Conservation (phyloP, 53 echinoderm and acorn worm genomes). For the Paracentrotus lividus region DNA sequence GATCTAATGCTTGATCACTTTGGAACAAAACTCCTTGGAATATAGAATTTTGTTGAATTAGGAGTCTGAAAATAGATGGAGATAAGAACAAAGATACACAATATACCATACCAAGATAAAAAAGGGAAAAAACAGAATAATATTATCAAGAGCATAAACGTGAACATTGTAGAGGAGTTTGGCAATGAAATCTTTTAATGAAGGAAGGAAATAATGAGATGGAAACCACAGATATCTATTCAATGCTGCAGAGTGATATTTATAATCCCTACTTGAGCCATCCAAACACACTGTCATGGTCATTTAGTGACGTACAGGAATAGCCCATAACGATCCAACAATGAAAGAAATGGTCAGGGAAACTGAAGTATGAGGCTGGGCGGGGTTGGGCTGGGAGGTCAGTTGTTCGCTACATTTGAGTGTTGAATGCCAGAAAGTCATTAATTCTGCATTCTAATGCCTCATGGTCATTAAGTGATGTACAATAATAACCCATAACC, state of each 20-base stretch:
- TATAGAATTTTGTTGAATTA: too few species aligned
- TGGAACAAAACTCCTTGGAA: too few species aligned
- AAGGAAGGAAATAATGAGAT: not conserved
- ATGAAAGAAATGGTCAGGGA: not conserved
- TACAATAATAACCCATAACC: not conserved
- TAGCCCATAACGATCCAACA: not conserved
- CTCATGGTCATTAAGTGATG: not conserved
- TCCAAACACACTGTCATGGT: not conserved
- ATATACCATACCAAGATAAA: too few species aligned
- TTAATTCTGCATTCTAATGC: too few species aligned
- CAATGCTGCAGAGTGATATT: not conserved
- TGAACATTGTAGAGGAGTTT: too few species aligned
- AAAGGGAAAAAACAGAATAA: too few species aligned
- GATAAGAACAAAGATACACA: too few species aligned
- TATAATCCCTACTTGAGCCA: not conserved
- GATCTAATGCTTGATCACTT: too few species aligned
- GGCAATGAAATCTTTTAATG: too few species aligned
- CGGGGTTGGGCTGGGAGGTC: not conserved
- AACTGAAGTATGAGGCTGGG: not conserved
- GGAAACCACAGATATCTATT: not conserved
- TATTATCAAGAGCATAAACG: too few species aligned
- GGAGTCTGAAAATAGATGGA: too few species aligned
- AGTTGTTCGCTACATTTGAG: not conserved
- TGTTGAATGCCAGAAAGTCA: too few species aligned
- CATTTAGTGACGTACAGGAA: slow-evolving; percentile 22